Evolutionary conservation across 2,888 invertebrate species (phyloP).

Genomic region (Drosophila paranaensis): DNA sequence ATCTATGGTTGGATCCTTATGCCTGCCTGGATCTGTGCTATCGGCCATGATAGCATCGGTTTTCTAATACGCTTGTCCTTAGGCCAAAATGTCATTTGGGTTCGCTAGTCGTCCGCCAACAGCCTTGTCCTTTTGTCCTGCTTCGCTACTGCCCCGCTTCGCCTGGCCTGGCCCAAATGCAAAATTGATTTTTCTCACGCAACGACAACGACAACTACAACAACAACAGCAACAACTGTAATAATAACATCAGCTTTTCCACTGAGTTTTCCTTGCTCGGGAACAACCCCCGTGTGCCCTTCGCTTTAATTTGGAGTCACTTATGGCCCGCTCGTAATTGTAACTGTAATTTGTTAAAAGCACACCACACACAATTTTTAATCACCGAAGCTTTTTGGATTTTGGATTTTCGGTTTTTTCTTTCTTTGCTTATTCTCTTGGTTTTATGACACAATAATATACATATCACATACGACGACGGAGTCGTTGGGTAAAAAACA

Average conservation of each 20-base stretch:
- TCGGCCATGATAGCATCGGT: constrained; percentile 83
- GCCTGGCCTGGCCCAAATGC: constrained; percentile 41
- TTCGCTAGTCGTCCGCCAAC: constrained; percentile 14
- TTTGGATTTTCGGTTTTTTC: constrained; percentile 33
- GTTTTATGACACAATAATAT: constrained; percentile 37
- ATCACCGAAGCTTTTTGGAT: constrained; percentile 54
- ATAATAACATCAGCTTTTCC: constrained; percentile 49
- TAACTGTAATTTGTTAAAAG: constrained; percentile 64
- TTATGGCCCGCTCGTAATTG: constrained; percentile 40
- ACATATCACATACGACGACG: constrained; percentile 16
- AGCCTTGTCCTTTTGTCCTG: constrained; percentile 44
- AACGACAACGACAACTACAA: constrained; percentile 47
- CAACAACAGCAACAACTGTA: constrained; percentile 1
- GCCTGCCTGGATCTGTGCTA: constrained; percentile 76
- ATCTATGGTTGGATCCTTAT: constrained; percentile 76
- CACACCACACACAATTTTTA: constrained; percentile 44
- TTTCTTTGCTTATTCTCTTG: not conserved
- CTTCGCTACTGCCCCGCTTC: constrained; percentile 15
- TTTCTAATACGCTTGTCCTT: constrained; percentile 45
- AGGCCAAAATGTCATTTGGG: constrained; percentile 68
- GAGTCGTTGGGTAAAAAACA: constrained; percentile 28
- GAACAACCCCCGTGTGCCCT: constrained; percentile 63
- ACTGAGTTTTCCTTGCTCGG: constrained; percentile 41
- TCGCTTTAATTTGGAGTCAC: constrained; percentile 35
- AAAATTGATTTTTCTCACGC: constrained; percentile 83